Base-by-base conservation (phyloP, 1,140 invertebrate genomes). In the Cotesia glomerata region DNA sequence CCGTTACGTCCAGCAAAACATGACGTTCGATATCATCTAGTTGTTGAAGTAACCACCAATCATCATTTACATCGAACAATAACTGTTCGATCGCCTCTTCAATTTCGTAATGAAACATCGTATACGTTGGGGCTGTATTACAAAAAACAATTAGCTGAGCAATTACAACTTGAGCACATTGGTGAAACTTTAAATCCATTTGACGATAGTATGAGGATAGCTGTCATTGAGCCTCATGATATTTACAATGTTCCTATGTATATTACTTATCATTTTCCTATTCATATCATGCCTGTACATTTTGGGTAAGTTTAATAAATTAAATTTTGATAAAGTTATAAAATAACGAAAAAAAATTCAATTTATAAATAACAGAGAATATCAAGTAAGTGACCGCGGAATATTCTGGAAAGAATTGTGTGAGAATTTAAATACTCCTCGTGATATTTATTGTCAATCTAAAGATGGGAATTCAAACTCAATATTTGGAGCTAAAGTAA, bases 351-450 rank as follows among this genome's bases (percentile, higher is more conserved):
- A 65, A 26, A 74, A 32, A 66, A 34, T 51, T 39, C 32, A 7
- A 45, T 45, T 45, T 45, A 45, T 45, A 45, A 45, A 18, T 58
- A 68, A 71, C 76, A 91, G 88, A 73, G 91, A 91, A 68, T 92
- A 93, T 81, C 89, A 92, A 77, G 89, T 92, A 0, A 92, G 92
- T 52, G 89, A 90, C 7, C 89, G 89, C 73, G 91, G 91, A 8
- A 89, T 95, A 9, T 95, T 92, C 90, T 96, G 95, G 95, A 91
- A 91, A 85, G 94, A 95, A 72, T 85, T 95, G 59, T 90, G 90
- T 1, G 89, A 89, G 4, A 90, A 91, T 76, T 85, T 90, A 63
- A 91, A 90, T 51, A 86, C 82, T 1, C 84, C 90, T 0, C 88
- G 89, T 65, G 90, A 93, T 75, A 83, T 93, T 36, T 87, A 88